Evolutionary conservation across 1,140 invertebrate genomes (phyloP).

Genomic region (Drosophila miranda): DNA sequence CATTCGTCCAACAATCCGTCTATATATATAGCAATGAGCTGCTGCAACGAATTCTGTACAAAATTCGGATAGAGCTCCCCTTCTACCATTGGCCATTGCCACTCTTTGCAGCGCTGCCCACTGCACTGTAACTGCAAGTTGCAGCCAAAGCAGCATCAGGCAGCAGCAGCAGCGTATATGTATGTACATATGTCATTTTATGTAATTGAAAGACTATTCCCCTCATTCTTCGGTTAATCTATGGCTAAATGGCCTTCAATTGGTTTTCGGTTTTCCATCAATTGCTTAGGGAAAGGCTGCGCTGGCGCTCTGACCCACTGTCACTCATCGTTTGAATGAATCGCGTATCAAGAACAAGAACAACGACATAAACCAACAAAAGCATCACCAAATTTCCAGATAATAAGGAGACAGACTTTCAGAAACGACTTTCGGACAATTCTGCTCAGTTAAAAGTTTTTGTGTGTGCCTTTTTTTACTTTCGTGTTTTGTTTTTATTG

Average conservation of each 20-base stretch:
- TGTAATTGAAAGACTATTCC: conserved; percentile 72
- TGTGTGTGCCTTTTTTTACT: conserved; percentile 2
- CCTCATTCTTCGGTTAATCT: conserved; percentile 51
- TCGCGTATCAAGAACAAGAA: too few species aligned
- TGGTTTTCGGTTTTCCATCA: conserved; percentile 44
- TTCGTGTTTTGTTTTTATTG: conserved; percentile 57
- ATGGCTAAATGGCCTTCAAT: conserved; percentile 49
- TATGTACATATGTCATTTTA: conserved; percentile 60
- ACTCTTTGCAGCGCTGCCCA: neutral
- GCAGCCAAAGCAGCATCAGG: neutral
- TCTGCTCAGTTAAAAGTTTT: too few species aligned
- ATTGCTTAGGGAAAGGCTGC: conserved; percentile 32
- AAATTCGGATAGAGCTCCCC: too few species aligned
- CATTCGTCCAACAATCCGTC: neutral
- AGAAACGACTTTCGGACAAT: too few species aligned
- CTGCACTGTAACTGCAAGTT: conserved; percentile 25
- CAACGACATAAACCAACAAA: neutral
- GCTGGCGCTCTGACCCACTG: conserved; percentile 39
- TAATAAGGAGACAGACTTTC: too few species aligned
- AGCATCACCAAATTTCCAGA: neutral
- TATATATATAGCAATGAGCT: too few species aligned
- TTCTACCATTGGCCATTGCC: too few species aligned
- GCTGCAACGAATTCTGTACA: too few species aligned
- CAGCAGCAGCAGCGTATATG: conserved; percentile 46
- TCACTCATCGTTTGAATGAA: too few species aligned